Conservation (phyloP, 1,140 invertebrate genomes). For the Aphaenogaster floridana region DNA sequence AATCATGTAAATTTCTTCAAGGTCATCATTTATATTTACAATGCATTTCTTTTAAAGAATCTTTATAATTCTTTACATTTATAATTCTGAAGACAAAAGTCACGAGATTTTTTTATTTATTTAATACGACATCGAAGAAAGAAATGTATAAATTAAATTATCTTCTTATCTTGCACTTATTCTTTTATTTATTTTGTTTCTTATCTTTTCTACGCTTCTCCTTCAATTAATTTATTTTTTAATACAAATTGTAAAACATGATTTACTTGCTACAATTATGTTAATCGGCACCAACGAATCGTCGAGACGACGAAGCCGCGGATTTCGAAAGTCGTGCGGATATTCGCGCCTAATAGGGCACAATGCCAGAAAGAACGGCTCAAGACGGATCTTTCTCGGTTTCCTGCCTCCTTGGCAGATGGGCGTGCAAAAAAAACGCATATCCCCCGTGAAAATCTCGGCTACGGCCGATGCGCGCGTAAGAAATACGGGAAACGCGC, state of each 20-base stretch:
- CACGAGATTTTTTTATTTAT: too few relatives aligned
- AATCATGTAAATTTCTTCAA: too few relatives aligned
- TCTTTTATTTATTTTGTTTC: not conserved
- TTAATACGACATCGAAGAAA: not conserved
- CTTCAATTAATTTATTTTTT: not conserved
- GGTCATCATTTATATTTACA: too few relatives aligned
- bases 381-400: not conserved
- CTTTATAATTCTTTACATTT: too few relatives aligned
- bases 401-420: not conserved
- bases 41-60: too few relatives aligned
- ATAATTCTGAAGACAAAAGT: too few relatives aligned
- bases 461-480: constrained; percentile 3
- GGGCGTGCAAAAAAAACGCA: constrained; percentile 30
- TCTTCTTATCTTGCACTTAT: not conserved
- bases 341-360: constrained; percentile 28
- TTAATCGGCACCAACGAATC: not conserved
- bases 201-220: not conserved
- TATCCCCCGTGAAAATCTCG: constrained; percentile 50
- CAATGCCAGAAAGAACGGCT: constrained; percentile 11
- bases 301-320: not conserved
- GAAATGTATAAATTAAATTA: not conserved
- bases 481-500: constrained; percentile 56
- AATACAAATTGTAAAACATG: too few relatives aligned
- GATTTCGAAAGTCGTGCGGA: not conserved
- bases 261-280: not conserved